Evolutionary conservation across 1,140 invertebrate genomes (phyloP).

Genomic region (Drosophila sp.): DNA sequence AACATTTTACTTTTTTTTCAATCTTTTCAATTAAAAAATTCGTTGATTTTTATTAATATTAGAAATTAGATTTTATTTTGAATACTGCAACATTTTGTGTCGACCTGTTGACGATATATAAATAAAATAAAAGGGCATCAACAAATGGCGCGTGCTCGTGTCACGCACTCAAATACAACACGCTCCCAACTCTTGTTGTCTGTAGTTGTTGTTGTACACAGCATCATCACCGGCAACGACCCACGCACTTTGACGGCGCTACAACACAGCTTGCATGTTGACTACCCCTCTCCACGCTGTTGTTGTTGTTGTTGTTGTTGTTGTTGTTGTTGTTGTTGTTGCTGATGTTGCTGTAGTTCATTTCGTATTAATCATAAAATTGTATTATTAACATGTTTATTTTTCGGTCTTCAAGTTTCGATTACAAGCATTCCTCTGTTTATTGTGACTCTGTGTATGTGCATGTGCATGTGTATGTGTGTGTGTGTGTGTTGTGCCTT

Average conservation of each 20-base stretch:
- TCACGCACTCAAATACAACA: neutral
- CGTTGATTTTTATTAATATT: too few relatives aligned
- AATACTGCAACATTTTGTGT: too few relatives aligned
- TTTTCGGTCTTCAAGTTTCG: conserved; percentile 79
- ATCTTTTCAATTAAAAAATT: neutral
- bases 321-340: too few relatives aligned
- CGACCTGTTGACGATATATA: too few relatives aligned
- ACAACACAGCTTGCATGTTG: conserved; percentile 57
- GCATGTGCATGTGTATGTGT: conserved; percentile 18
- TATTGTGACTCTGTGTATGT: conserved; percentile 25
- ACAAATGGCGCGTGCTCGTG: neutral
- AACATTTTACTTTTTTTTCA: too few relatives aligned
- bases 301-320: too few relatives aligned
- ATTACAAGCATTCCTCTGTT: conserved; percentile 72
- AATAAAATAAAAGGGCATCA: too few relatives aligned
- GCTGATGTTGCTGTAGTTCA: conserved; percentile 57
- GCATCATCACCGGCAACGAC: conserved; percentile 55
- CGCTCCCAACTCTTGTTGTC: conserved; percentile 8
- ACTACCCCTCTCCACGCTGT: neutral
- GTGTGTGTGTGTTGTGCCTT: conserved; percentile 16
- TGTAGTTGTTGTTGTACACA: conserved; percentile 19
- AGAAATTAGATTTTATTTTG: too few relatives aligned
- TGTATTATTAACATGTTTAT: conserved; percentile 83
- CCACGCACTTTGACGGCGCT: conserved; percentile 67
- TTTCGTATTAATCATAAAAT: conserved; percentile 81